Evolutionary conservation across 92 coral and sea anemone genomes (phyloP).

Genomic region (Porites lobata): DNA sequence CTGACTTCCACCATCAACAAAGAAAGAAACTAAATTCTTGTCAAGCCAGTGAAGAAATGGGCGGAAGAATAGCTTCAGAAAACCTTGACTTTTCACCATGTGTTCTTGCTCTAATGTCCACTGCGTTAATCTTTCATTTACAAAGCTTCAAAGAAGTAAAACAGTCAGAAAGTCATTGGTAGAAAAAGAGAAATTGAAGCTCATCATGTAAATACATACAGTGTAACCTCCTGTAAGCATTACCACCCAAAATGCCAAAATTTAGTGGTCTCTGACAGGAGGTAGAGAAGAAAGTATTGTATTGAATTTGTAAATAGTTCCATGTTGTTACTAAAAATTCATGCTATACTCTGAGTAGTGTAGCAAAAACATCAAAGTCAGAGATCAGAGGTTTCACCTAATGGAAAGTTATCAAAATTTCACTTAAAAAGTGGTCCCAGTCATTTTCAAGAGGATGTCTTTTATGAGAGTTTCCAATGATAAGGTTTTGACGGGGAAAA

Average conservation of each 20-base stretch:
- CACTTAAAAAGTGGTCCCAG: not conserved
- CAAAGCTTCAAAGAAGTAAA: conserved; percentile 58
- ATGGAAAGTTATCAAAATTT: too few species aligned
- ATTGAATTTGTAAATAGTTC: too few species aligned
- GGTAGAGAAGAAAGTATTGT: too few species aligned
- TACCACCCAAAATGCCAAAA: too few species aligned
- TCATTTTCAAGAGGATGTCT: too few species aligned
- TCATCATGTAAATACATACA: not conserved
- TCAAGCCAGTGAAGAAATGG: conserved; percentile 96
- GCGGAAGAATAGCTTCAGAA: conserved; percentile 84
- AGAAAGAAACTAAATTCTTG: conserved; percentile 81
- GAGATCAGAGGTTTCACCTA: too few species aligned
- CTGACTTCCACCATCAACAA: conserved; percentile 87
- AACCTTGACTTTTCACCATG: conserved; percentile 61
- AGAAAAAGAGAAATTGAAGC: not conserved
- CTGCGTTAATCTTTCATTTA: conserved; percentile 68
- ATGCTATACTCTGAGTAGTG: too few species aligned
- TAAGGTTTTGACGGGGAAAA: too few species aligned
- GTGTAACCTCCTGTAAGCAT: not conserved
- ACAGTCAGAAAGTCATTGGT: not conserved
- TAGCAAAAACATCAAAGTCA: too few species aligned
- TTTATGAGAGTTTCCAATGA: too few species aligned
- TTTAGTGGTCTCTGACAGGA: too few species aligned
- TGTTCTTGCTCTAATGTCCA: conserved; percentile 76
- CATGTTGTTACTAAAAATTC: too few species aligned